Evolutionary conservation across 2,113 vertebrate genomes (phyloP), one percentile per base, ranked within the genome.

Genomic region (Colaptes auratus): DNA sequence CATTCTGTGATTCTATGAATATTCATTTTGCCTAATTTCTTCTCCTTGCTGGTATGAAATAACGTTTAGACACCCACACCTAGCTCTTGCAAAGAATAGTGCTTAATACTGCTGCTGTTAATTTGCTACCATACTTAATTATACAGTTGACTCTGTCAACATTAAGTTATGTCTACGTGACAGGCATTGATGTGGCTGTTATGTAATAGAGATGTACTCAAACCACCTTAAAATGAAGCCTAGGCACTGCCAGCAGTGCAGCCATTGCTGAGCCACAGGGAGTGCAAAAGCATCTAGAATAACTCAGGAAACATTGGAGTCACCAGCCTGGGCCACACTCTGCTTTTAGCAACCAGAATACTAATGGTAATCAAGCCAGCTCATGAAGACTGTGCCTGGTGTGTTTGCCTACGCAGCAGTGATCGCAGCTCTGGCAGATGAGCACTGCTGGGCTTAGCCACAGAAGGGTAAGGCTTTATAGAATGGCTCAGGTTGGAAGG

Each of bases 101-200:
- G 10, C 30, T 76, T 66, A 56, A 80, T 46, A 31, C 30, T 39
- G 55, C 11, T 63, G 71, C 78, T 88, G 39, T 70, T 89, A 55
- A 73, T 79, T 92, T 85, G 36, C 66, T 82, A 39, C 33, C 77
- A 69, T 65, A n/a, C 13, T 50, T 82, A 76, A 91, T 91, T 84
- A 87, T 4, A 35, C 23, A 69, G 55, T 16, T 91, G 67, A 69
- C 50, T 82, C 71, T 36, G 63, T 70, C 76, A 88, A 36, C 82
- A 55, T 58, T 58, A 55, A 66, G 82, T 82, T 76, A 7, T 48
- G 50, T 63, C 82, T 93, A 72, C 66, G 39, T 48, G 85, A 46
- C 84, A 84, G 70, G 55, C 81, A 64, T 46, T 72, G 85, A 52
- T 91, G 85, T 78, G 69, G 69, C 84, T 91, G 70, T 82, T 84